Evolutionary conservation across 2,797 vertebrate genomes (phyloP), one percentile per base, ranked within the genome.

Genomic region (Coregonus ussuriensis): DNA sequence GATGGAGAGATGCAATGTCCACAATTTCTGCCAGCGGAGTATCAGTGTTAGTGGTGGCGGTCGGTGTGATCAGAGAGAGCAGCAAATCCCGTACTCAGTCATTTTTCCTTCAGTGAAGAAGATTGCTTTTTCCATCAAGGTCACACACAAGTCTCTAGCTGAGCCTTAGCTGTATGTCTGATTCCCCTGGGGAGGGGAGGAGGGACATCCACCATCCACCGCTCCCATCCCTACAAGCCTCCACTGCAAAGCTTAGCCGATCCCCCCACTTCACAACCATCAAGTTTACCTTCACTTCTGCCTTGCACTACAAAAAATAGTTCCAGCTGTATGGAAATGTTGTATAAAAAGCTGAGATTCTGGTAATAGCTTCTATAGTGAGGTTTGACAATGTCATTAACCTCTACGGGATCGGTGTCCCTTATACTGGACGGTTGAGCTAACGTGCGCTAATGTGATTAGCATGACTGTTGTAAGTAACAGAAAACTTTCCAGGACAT

Each of bases 121-220:
- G 87, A 93, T 92, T 92, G 90, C 90, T 92, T 93, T 91, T 90
- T 87, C 85, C 79, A 82, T 87, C 89, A 93, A 93, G 93, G 93
- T 94, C 93, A 90, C 62, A 83, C 78, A 86, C 88, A 79, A 91
- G 92, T 93, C 84, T 85, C 82, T 81, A 83, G 86, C 86, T 81
- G 88, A 91, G 86, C 87, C 69, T 74, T 73, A 79, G 86, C 83
- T 84, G 78, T 78, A 65, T 83, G 85, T 83, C 53, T 84, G 85
- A 88, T 88, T 84, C 91, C 82, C 80, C 81, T 83, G 76, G 9
- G 77, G 78, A 73, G 77, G 78, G 41, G 41, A 47, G 41, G 41
- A 47, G 21, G 21, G 59, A 21, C 59, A 63, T 25, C 59, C 7
- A 62, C 59, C 59, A 25, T 11, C 3, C 59, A 63, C 9, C 75